phyloP scores from a whole-genome alignment of 2,888 invertebrate genomes.

The Standfussiana lucernea region DNA sequence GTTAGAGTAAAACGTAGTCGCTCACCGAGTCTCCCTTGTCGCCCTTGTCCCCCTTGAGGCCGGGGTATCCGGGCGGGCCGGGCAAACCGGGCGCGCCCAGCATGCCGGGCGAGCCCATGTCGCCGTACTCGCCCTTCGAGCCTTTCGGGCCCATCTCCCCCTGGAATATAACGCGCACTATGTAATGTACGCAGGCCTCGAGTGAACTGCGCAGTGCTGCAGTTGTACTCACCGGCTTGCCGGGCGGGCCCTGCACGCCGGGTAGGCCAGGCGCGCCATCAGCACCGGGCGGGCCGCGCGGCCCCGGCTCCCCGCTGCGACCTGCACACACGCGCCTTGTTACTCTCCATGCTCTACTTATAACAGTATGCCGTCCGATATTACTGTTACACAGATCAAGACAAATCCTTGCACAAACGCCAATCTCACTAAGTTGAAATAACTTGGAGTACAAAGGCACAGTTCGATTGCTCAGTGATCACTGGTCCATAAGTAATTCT shows the following conservation, averaged over 20 bases:
- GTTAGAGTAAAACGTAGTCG: slow-evolving; percentile 59
- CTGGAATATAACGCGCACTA: slow-evolving; percentile 78
- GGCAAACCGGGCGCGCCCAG: slow-evolving; percentile 98
- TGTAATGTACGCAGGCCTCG: not conserved
- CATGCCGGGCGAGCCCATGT: slow-evolving; percentile 97
- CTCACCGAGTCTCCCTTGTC: slow-evolving; percentile 98
- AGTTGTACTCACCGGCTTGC: slow-evolving; percentile 92
- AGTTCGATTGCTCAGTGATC: too few relatives aligned
- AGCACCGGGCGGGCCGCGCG: slow-evolving; percentile 93
- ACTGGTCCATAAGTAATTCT: too few relatives aligned
- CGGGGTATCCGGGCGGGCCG: slow-evolving; percentile 96
- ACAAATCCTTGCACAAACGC: not conserved
- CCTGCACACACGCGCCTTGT: slow-evolving; percentile 87
- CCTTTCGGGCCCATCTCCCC: slow-evolving; percentile 97
- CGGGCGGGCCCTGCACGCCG: slow-evolving; percentile 97
- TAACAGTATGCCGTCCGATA: not conserved
- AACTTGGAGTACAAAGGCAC: too few relatives aligned
- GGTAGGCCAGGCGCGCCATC: slow-evolving; percentile 94
- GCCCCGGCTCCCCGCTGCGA: slow-evolving; percentile 93
- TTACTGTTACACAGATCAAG: not conserved
- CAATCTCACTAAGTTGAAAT: not conserved
- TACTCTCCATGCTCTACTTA: not conserved
- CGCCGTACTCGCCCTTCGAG: slow-evolving; percentile 96
- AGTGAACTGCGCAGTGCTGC: not conserved
- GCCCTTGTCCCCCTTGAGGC: slow-evolving; percentile 97